Percentiles rank a stretch among this genome's conserved stretches.
Evolutionary conservation across 2,888 invertebrate genomes (phyloP).

Genomic region (Synergus umbraculus): DNA sequence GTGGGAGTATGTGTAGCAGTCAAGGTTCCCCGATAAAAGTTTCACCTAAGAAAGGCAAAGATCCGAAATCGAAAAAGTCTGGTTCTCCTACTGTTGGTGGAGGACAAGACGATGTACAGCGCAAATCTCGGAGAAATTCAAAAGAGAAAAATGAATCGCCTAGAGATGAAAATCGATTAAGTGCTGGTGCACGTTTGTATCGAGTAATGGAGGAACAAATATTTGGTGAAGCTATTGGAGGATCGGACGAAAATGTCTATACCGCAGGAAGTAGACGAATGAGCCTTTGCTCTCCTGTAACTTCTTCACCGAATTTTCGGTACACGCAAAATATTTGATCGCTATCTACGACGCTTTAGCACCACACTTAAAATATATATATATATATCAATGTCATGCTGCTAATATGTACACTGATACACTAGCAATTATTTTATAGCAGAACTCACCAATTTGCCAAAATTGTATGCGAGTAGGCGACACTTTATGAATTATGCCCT

Average conservation of each 20-base stretch:
- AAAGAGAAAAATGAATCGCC: conserved; percentile 62
- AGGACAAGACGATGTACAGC: conserved; percentile 60
- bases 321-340: conserved; percentile 46
- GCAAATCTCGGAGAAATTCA: conserved; percentile 62
- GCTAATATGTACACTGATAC: background rate
- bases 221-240: conserved; percentile 70
- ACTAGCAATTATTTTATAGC: background rate
- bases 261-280: conserved; percentile 62
- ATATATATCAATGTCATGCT: background rate
- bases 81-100: conserved; percentile 43
- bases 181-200: conserved; percentile 74
- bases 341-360: background rate
- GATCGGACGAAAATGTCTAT: conserved; percentile 68
- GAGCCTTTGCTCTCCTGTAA: conserved; percentile 66
- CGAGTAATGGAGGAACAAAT: conserved; percentile 75
- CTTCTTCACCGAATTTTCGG: conserved; percentile 69
- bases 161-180: conserved; percentile 68
- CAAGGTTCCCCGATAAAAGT: conserved; percentile 70
- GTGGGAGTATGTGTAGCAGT: conserved; percentile 68
- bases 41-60: conserved; percentile 70
- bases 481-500: background rate
- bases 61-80: conserved; percentile 60
- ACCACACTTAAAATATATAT: background rate
- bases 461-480: background rate
- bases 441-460: background rate